Conservation (phyloP, 2,113 vertebrate species). For the Thunnus maccoyii region DNA sequence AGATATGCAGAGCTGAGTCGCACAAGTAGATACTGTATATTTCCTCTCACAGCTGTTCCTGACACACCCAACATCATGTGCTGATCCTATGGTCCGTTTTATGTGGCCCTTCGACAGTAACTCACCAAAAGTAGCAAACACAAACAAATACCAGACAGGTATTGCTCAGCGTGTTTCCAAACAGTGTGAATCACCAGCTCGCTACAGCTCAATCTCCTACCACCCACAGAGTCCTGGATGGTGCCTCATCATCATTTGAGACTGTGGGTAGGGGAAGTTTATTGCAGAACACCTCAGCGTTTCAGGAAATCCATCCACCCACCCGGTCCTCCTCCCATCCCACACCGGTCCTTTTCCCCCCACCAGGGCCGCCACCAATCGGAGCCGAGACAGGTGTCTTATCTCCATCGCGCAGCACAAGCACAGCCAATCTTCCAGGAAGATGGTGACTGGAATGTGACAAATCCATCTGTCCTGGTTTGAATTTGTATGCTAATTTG, state of each 20-base stretch:
- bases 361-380: slow-evolving; percentile 61
- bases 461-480: slow-evolving; percentile 90
- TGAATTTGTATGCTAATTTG: slow-evolving; percentile 91
- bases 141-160: slow-evolving; percentile 64
- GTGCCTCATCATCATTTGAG: slow-evolving; percentile 78
- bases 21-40: neutral
- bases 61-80: slow-evolving; percentile 16
- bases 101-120: slow-evolving; percentile 61
- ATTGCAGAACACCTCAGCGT: slow-evolving; percentile 80
- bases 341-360: slow-evolving; percentile 38
- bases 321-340: slow-evolving; percentile 58
- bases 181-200: slow-evolving; percentile 72
- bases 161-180: slow-evolving; percentile 74
- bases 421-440: slow-evolving; percentile 85
- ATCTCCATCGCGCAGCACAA: slow-evolving; percentile 85
- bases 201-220: slow-evolving; percentile 68
- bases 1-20: neutral
- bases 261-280: slow-evolving; percentile 74
- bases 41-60: slow-evolving; percentile 28
- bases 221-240: slow-evolving; percentile 78
- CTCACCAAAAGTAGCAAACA: slow-evolving; percentile 71
- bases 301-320: slow-evolving; percentile 74
- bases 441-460: slow-evolving; percentile 87
- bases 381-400: slow-evolving; percentile 85
- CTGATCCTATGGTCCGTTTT: slow-evolving; percentile 43